Base-by-base conservation (phyloP, 2,797 vertebrate genomes). In the Thaleichthys pacificus region DNA sequence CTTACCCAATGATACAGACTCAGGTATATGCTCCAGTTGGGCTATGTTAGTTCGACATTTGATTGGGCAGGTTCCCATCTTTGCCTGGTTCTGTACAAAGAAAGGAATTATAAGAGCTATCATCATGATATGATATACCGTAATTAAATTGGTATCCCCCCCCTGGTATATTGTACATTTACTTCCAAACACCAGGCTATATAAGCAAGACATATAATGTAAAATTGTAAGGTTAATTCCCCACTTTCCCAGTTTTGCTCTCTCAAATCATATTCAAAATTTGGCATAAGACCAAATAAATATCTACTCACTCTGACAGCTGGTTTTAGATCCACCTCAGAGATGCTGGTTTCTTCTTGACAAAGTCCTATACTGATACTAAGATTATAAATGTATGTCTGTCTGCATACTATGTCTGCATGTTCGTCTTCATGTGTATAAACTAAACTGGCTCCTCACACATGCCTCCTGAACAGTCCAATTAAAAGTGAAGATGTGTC, bases 21-120 rank as follows among this genome's bases (percentile, higher is more conserved):
- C 72, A 65, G 81, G 17, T 61, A 77, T 35, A 83, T 87, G 89
- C 82, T 86, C 85, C 1, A 85, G 66, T 8, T 78, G 60, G 4
- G 82, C 58, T 17, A 30, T 1, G 56, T 77, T 83, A 32, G 84
- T 80, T 9, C 12, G 66, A 69, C 76, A 79, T 73, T 83, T 89
- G 78, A 77, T 83, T 78, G 84, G 86, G 69, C 89, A 91, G 70
- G 28, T 89, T 32, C 92, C 92, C 92, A 93, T 93, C 49, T 70
- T 78, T 71, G 76, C 64, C 67, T 66, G 32, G 17, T 72, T 73
- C 72, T 38, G 15, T 47, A 38, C 8, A 47, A 66, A 76, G 15
- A 71, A 9, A 38, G 7, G 17, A 6, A 62, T 22, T 22, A 24
- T 22, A 75, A 7, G 14, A 11, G 28, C 24, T 21, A 14, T 35